Evolutionary conservation across 2,797 vertebrate species (phyloP).

Genomic region (Scyliorhinus canicula): DNA sequence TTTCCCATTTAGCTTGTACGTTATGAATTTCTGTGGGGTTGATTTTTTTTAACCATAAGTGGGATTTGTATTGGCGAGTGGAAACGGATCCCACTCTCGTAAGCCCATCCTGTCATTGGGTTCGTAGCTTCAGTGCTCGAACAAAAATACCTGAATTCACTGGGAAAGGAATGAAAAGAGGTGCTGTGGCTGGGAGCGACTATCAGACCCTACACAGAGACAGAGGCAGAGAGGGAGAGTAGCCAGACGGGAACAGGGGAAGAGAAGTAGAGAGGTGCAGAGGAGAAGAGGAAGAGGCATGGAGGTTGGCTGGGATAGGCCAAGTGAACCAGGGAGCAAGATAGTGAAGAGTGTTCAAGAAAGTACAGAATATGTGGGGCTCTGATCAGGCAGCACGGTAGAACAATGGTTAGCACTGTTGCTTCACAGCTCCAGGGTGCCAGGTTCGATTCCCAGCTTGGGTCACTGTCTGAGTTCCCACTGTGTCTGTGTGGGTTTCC

Average conservation of each 20-base stretch:
- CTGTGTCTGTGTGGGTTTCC: no score
- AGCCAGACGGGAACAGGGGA: neutral
- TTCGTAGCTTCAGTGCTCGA: neutral
- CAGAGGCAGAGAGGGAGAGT: neutral
- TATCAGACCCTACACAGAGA: neutral
- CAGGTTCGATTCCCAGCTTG: no score
- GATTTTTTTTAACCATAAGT: neutral
- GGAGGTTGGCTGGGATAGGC: neutral
- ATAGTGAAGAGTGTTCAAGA: neutral
- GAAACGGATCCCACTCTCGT: neutral
- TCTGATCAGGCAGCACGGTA: neutral
- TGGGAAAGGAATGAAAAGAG: neutral
- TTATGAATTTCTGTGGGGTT: neutral
- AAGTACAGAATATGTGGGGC: neutral
- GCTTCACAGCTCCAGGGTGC: no score
- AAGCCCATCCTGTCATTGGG: neutral
- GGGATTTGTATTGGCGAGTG: neutral
- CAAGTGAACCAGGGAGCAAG: neutral
- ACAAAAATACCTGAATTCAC: neutral
- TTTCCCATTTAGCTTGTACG: neutral
- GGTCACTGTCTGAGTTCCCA: no score
- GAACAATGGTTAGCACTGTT: no score
- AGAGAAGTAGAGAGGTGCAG: neutral
- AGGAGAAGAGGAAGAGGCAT: neutral
- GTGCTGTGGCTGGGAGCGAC: neutral